Base-by-base conservation (phyloP, 2,888 invertebrate species). In the Meandrusa payeni region DNA sequence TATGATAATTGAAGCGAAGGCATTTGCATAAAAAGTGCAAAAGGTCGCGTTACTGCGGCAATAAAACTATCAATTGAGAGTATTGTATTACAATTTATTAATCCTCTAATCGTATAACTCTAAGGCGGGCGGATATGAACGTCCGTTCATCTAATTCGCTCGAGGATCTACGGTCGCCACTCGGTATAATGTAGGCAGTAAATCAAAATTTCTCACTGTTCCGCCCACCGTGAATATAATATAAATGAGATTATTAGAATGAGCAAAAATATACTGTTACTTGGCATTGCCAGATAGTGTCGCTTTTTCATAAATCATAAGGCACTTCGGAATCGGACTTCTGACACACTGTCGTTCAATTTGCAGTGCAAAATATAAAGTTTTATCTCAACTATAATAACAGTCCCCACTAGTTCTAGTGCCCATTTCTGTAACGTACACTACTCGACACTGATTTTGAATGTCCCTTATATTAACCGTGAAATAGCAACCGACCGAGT, bases 211-310 rank as follows among this genome's bases (percentile, higher is more conserved):
- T 58, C n/a, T 57, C 56, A 56, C 50, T 47, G 55, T 56, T 54
- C 47, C 59, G 46, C 64, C 67, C 63, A 67, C 68, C 50, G 53
- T 57, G 54, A 54, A 50, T 61, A 61, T 69, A 62, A 64, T 64
- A 69, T 64, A 64, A 73, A 72, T 65, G 61, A 64, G 62, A 72
- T 72, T 61, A 62, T 57, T 67, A 69, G 59, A 66, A 70, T 62
- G 55, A 66, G 64, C 58, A 59, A 72, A 75, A 75, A 77, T 73
- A 77, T 59, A 54, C 54, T 64, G 64, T 65, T 61, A 57, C 51
- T 64, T 56, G 57, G 55, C 64, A 68, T 64, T 69, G 75, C 71
- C 67, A 74, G 76, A 74, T 66, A 61, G 58, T 73, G 72, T 71
- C 71, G 61, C 58, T 43, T 61, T 59, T 47, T 47, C 51, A 70